A percentile compares a stretch with the other conserved stretches of the same genome.
Evolutionary conservation across 2,113 vertebrate genomes (phyloP).

Genomic region (Romanogobio albipinnatus): DNA sequence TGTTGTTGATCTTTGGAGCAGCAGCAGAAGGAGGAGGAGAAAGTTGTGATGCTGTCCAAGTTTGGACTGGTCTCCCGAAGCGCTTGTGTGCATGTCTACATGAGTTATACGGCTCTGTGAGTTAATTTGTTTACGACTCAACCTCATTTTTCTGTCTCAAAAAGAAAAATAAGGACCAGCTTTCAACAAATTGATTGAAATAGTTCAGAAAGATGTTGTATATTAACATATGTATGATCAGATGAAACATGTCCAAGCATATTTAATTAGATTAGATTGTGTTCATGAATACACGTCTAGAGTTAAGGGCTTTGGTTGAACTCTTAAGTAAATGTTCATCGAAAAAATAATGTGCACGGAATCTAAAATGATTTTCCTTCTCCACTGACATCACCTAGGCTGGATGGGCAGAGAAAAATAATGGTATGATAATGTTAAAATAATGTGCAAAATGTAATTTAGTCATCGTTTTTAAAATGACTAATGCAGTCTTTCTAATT

Average conservation of each 20-base stretch:
- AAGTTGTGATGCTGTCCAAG: slow-evolving; percentile 31
- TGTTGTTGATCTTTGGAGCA: slow-evolving; percentile 44
- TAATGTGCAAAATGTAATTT: too few relatives aligned
- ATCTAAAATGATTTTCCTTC: too few relatives aligned
- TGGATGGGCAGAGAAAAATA: too few relatives aligned
- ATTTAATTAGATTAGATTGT: background rate
- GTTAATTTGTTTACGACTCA: background rate
- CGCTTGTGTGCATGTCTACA: slow-evolving; percentile 9
- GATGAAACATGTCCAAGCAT: background rate
- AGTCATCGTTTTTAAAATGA: too few relatives aligned
- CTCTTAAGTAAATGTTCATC: background rate
- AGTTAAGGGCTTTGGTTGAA: background rate
- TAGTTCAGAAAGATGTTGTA: background rate
- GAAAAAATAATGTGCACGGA: too few relatives aligned
- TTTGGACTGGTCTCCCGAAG: slow-evolving; percentile 39
- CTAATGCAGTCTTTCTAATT: too few relatives aligned
- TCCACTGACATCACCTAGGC: too few relatives aligned
- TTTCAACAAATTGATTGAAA: background rate
- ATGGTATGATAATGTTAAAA: too few relatives aligned
- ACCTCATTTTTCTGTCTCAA: too few relatives aligned
- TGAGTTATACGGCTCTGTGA: background rate
- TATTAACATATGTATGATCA: background rate
- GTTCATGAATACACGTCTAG: background rate
- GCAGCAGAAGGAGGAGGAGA: background rate
- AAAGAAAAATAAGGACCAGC: background rate